These are phyloP conservation scores for Pelodytes ibericus DNA, from an alignment of 2,797 vertebrate species.

Conservation along the genomic window DNA sequence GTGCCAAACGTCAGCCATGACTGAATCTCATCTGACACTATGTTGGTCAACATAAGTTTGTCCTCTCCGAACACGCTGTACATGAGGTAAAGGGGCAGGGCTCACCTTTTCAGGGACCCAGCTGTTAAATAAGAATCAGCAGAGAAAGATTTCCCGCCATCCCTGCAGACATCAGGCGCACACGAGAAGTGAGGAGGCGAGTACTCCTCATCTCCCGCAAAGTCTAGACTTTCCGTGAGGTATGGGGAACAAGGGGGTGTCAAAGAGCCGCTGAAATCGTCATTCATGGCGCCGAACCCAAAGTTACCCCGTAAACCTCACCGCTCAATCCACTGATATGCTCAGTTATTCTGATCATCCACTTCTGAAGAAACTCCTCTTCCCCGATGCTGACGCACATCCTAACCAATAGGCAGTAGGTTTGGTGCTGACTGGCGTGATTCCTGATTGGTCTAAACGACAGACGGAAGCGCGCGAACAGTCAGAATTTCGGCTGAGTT, in stretches of 20 bases:
- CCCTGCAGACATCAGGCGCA: conserved; percentile 69
- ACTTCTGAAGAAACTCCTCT: no score
- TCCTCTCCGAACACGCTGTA: neutral
- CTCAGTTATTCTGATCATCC: no score
- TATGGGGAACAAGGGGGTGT: conserved; percentile 78
- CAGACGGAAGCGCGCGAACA: conserved; percentile 15
- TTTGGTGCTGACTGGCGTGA: neutral
- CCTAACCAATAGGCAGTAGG: neutral
- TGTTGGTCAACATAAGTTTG: no score
- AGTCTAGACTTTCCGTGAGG: conserved; percentile 74
- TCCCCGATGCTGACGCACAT: no score
- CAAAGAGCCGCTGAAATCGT: conserved; percentile 75
- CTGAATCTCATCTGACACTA: no score
- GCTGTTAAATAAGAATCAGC: conserved; percentile 81
- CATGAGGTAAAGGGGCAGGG: neutral
- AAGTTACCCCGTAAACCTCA: neutral
- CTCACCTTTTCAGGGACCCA: conserved; percentile 88
- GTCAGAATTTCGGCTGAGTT: no score
- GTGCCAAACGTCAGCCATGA: no score
- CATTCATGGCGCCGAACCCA: conserved; percentile 72
- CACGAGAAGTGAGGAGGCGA: conserved; percentile 84
- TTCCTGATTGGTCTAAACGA: neutral
- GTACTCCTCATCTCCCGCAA: conserved; percentile 69
- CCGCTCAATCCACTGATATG: no score
- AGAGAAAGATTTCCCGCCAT: conserved; percentile 73